A percentile compares a stretch with the other conserved stretches of the same genome.
Evolutionary conservation across 2,888 invertebrate genomes (phyloP).

Genomic region (Heliconius cydno): DNA sequence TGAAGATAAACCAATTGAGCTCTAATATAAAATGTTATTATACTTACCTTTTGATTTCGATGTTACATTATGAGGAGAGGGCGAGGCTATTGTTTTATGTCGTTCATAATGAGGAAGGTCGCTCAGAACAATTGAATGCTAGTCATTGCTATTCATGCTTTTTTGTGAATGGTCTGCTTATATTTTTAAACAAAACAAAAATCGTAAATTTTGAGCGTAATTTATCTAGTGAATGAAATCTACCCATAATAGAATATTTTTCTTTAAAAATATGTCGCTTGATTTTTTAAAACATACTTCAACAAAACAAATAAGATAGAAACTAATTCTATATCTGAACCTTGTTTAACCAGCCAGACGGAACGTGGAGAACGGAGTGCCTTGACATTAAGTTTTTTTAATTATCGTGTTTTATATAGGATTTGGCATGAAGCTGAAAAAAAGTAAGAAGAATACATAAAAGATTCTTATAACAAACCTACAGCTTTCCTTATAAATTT

Average conservation of each 20-base stretch:
- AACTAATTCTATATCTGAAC: too few relatives aligned
- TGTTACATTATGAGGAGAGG: background rate
- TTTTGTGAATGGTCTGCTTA: constrained; percentile 7
- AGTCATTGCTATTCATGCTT: constrained; percentile 17
- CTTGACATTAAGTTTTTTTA: too few relatives aligned
- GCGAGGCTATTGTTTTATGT: constrained; percentile 25
- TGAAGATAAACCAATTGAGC: too few relatives aligned
- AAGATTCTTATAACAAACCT: background rate
- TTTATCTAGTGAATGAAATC: background rate
- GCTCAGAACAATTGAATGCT: constrained; percentile 18
- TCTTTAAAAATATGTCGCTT: too few relatives aligned
- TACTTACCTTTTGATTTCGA: background rate
- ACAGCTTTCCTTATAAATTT: background rate
- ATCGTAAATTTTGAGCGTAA: background rate
- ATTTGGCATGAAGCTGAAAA: background rate
- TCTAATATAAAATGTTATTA: too few relatives aligned
- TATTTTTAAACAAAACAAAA: background rate
- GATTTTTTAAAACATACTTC: too few relatives aligned
- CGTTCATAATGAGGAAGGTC: constrained; percentile 22
- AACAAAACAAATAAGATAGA: too few relatives aligned
- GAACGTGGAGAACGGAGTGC: too few relatives aligned
- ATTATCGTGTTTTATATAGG: too few relatives aligned
- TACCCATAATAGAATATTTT: background rate
- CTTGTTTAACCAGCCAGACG: too few relatives aligned
- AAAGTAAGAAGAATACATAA: background rate